Evolutionary conservation across 1,140 invertebrate genomes (phyloP).

Genomic region (Aphis craccivora): DNA sequence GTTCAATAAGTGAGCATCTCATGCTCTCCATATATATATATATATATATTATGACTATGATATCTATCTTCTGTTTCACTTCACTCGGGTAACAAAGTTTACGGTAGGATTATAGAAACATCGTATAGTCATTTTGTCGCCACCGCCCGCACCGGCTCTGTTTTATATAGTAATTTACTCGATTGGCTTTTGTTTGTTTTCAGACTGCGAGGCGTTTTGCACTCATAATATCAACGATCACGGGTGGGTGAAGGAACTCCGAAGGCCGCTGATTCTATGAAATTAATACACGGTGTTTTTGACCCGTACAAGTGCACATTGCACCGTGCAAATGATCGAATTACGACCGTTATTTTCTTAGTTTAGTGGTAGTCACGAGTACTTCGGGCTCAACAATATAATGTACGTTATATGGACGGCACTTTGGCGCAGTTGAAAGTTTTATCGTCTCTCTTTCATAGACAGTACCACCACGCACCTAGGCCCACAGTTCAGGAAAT

Average conservation of each 20-base stretch:
- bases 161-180: slow-evolving; percentile 5
- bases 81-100: not conserved
- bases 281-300: not conserved
- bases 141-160: not conserved
- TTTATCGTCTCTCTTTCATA: not conserved
- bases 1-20: not conserved
- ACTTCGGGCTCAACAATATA: not conserved
- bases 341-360: not conserved
- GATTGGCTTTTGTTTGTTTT: not conserved
- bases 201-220: not conserved
- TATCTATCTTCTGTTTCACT: not conserved
- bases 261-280: not conserved
- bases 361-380: not conserved
- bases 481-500: not conserved
- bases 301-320: not conserved
- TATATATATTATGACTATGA: not conserved
- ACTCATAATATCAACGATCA: not conserved
- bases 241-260: not conserved
- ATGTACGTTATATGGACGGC: not conserved
- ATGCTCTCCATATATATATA: not conserved
- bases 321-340: not conserved
- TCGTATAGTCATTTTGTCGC: not conserved
- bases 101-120: not conserved
- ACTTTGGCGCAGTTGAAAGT: not conserved
- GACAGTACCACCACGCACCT: not conserved